These are phyloP conservation scores for Chunga burmeisteri DNA, from an alignment of 2,113 vertebrate species.

Conservation along the genomic window DNA sequence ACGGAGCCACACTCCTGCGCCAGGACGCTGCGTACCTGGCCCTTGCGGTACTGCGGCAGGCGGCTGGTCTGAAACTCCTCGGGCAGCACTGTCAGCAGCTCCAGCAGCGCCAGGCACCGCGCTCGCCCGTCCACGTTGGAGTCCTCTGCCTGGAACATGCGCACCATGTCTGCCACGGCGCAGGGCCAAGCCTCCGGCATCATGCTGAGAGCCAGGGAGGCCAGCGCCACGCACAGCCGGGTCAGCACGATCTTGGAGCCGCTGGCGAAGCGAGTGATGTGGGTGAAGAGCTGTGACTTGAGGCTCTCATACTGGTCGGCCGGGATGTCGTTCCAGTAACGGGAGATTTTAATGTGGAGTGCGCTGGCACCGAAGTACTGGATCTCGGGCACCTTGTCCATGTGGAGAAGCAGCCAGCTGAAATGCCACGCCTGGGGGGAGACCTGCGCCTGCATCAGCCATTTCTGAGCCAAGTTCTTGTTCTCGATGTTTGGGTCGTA, in stretches of 20 bases:
- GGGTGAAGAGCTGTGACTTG: conserved; percentile 95
- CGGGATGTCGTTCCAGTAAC: conserved; percentile 98
- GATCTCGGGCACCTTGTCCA: conserved; percentile 98
- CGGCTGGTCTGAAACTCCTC: conserved; percentile 99
- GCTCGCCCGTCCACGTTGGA: conserved; percentile 90
- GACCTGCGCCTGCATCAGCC: conserved; percentile 99
- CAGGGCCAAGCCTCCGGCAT: conserved; percentile 98
- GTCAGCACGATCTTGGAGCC: conserved; percentile 98
- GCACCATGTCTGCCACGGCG: conserved; percentile 95
- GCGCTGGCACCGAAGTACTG: conserved; percentile 98
- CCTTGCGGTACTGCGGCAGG: conserved; percentile 92
- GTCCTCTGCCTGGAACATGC: conserved; percentile 94
- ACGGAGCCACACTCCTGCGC: conserved; percentile 90
- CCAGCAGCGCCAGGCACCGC: conserved; percentile 92
- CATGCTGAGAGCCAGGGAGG: conserved; percentile 96
- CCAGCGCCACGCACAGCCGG: conserved; percentile 93
- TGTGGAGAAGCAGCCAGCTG: conserved; percentile 93
- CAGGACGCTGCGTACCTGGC: conserved; percentile 91
- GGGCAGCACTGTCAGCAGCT: conserved; percentile 94
- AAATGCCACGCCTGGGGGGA: conserved; percentile 99
- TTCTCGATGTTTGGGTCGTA: conserved; percentile 99
- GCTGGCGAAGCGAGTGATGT: conserved; percentile 93
- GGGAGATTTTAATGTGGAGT: conserved; percentile 97
- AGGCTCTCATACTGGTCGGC: conserved; percentile 95
- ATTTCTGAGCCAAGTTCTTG: conserved; percentile 99